phyloP scores from a whole-genome alignment of 2,888 invertebrate species.

The Eristalis tenax region DNA sequence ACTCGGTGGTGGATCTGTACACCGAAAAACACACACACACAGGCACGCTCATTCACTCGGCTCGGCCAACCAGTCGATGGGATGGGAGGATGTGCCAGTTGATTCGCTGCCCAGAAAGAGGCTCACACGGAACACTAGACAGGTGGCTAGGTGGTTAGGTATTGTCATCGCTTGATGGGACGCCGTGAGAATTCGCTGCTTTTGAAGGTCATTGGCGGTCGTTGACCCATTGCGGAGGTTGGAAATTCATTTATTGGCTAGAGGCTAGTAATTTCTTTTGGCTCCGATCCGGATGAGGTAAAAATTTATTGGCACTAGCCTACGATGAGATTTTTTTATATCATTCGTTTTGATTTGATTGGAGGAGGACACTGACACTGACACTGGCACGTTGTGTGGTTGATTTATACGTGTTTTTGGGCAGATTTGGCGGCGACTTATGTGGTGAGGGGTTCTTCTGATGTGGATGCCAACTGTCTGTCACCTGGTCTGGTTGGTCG shows the following conservation, averaged over 20 bases:
- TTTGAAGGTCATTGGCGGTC: constrained; percentile 43
- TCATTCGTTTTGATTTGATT: constrained; percentile 3
- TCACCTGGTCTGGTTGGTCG: background rate
- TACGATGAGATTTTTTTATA: constrained; percentile 32
- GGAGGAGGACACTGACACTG: constrained; percentile 2
- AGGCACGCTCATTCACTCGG: no score
- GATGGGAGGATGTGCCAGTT: constrained; percentile 59
- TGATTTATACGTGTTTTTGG: background rate
- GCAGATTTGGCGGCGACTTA: background rate
- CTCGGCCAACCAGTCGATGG: constrained; percentile 32
- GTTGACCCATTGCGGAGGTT: constrained; percentile 35
- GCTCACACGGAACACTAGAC: constrained; percentile 54
- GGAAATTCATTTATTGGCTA: constrained; percentile 61
- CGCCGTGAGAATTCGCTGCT: constrained; percentile 36
- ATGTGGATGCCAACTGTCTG: background rate
- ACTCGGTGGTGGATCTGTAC: constrained; percentile 46
- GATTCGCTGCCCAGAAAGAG: constrained; percentile 65
- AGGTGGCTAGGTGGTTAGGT: constrained; percentile 49
- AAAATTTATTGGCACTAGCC: constrained; percentile 58
- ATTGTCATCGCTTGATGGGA: constrained; percentile 37
- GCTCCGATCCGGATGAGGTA: constrained; percentile 40
- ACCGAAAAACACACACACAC: no score
- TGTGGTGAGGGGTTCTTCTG: background rate
- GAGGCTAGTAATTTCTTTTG: constrained; percentile 52
- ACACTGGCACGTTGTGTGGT: background rate